Conservation (phyloP, 2,888 invertebrate species). For the Trissolcus japonicus region DNA sequence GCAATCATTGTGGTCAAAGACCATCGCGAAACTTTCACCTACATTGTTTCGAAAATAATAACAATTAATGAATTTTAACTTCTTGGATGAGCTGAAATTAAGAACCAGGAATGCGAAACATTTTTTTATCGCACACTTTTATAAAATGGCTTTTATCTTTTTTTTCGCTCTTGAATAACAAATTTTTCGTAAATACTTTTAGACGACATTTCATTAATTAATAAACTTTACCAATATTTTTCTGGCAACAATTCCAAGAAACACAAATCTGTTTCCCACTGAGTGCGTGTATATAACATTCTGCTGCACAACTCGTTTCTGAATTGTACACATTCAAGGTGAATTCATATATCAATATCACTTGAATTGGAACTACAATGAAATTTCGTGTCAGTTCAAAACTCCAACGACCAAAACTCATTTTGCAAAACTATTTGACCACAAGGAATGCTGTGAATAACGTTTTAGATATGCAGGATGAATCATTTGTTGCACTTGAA, state of each 20-base stretch:
- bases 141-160: too few species aligned
- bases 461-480: too few species aligned
- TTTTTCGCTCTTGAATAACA: too few species aligned
- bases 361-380: neutral
- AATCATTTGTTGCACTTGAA: too few species aligned
- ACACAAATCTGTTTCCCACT: neutral
- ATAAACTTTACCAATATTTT: neutral
- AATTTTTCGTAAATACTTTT: too few species aligned
- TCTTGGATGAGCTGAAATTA: neutral
- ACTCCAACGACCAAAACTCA: neutral
- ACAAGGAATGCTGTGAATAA: too few species aligned
- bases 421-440: neutral
- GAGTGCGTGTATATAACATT: neutral
- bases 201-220: neutral
- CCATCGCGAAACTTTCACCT: constrained; percentile 11
- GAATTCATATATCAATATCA: neutral
- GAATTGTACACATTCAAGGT: neutral
- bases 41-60: constrained; percentile 1
- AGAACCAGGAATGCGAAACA: neutral
- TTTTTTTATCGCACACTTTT: too few species aligned
- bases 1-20: constrained; percentile 19
- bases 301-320: neutral
- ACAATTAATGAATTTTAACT: neutral
- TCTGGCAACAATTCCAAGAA: too few species aligned
- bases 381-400: neutral